Conservation (phyloP, 2,113 vertebrate species). For the Progne subis region DNA sequence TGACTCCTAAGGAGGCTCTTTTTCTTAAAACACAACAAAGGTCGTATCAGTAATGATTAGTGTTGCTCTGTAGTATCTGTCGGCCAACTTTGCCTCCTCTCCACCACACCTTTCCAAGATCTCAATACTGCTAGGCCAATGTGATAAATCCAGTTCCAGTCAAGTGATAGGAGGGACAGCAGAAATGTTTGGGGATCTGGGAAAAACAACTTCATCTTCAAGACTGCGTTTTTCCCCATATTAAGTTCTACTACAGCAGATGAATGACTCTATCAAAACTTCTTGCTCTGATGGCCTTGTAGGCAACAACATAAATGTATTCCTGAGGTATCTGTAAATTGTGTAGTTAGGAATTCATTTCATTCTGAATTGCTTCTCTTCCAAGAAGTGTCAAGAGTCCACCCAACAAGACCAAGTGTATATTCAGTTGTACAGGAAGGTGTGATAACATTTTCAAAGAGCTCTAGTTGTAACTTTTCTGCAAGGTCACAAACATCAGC, state of each 20-base stretch:
- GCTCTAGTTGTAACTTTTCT: not conserved
- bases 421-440: not conserved
- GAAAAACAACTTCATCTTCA: not conserved
- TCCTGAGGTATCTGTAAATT: not conserved
- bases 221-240: not conserved
- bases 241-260: not conserved
- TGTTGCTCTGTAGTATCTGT: not conserved
- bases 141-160: not conserved
- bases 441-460: not conserved
- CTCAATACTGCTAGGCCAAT: not conserved
- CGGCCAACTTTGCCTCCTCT: not conserved
- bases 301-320: not conserved
- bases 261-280: not conserved
- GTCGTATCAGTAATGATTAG: not conserved
- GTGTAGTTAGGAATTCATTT: not conserved
- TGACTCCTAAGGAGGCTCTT: not conserved
- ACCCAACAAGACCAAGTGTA: not conserved
- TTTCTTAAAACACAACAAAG: not conserved
- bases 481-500: not conserved
- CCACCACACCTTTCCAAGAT: not conserved
- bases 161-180: accelerated
- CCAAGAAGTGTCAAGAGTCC: not conserved
- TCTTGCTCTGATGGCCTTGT: not conserved
- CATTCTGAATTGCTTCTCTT: not conserved
- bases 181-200: not conserved